These are phyloP conservation scores for Egretta garzetta DNA, from an alignment of 2,113 vertebrate species.

Conservation along the genomic window DNA sequence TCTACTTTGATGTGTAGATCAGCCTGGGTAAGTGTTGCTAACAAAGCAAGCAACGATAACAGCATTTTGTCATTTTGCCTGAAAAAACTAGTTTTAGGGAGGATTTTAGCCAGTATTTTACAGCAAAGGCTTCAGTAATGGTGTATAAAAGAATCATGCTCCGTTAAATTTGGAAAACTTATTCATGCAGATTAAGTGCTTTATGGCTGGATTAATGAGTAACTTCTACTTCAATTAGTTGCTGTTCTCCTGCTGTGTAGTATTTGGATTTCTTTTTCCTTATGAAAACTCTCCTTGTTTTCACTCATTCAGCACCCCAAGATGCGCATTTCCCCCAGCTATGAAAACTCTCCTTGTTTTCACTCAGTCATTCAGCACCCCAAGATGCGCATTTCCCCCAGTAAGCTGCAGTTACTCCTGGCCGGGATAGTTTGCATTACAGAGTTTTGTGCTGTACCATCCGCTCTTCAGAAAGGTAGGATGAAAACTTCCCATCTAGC, in stretches of 20 bases:
- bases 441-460: background rate
- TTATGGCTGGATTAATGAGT: conserved; percentile 71
- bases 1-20: background rate
- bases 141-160: background rate
- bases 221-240: conserved; percentile 56
- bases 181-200: background rate
- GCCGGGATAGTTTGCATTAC: conserved; percentile 48
- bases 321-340: conserved; percentile 56
- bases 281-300: conserved; percentile 29
- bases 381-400: conserved; percentile 53
- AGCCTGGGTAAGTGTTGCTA: background rate
- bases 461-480: conserved; percentile 66
- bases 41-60: background rate
- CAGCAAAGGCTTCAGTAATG: background rate
- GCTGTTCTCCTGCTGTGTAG: background rate
- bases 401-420: conserved; percentile 58
- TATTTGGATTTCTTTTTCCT: background rate
- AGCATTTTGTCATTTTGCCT: background rate
- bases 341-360: conserved; percentile 12
- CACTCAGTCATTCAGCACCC: background rate
- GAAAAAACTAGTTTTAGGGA: background rate
- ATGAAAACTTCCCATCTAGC: background rate
- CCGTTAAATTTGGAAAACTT: background rate
- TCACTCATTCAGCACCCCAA: conserved; percentile 13
- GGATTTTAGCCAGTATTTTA: background rate